These are phyloP conservation scores for Agrypnia vestita DNA, from an alignment of 1,140 invertebrate species.

Conservation along the genomic window DNA sequence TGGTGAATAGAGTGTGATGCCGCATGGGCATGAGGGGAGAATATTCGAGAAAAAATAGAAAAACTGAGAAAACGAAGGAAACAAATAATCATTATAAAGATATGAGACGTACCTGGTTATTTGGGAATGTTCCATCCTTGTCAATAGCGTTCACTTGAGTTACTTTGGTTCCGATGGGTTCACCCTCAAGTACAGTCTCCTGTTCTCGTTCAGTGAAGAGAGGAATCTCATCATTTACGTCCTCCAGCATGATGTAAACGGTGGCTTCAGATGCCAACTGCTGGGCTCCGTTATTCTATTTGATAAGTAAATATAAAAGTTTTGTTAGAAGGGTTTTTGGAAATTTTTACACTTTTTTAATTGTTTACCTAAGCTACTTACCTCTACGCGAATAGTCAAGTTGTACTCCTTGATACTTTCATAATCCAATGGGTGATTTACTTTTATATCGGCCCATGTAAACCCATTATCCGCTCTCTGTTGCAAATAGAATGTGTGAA, in stretches of 20 bases:
- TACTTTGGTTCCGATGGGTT: conserved; percentile 94
- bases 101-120: conserved; percentile 83
- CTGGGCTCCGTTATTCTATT: conserved; percentile 94
- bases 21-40: too few relatives aligned
- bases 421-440: conserved; percentile 96
- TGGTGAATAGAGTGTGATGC: too few relatives aligned
- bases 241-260: conserved; percentile 93
- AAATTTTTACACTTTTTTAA: conserved; percentile 1
- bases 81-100: conserved; percentile 21
- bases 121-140: conserved; percentile 95
- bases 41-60: too few relatives aligned
- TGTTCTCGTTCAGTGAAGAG: conserved; percentile 95
- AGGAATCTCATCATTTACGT: conserved; percentile 97
- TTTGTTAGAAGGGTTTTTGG: background rate
- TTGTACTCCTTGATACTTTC: conserved; percentile 97
- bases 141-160: conserved; percentile 97
- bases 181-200: conserved; percentile 94
- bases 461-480: conserved; percentile 91
- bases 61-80: background rate
- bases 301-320: conserved; percentile 42
- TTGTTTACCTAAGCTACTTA: conserved; percentile 63
- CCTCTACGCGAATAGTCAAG: conserved; percentile 95
- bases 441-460: conserved; percentile 96
- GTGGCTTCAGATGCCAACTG: conserved; percentile 95
- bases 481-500: conserved; percentile 95